Evolutionary conservation across 1,140 invertebrate species (phyloP).

Genomic region (Polyergus mexicanus): DNA sequence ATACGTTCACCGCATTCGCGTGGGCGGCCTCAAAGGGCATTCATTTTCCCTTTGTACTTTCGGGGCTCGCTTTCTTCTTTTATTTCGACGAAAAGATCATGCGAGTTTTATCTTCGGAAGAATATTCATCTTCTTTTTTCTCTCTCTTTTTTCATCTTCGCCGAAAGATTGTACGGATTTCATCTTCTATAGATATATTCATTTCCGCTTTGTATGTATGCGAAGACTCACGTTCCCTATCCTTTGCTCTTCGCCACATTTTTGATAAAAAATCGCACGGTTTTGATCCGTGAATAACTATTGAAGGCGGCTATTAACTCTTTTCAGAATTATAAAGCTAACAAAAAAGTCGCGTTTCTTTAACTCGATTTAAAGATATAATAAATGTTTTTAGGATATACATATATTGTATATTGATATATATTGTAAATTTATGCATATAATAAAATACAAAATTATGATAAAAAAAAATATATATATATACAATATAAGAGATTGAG

Average conservation of each 20-base stretch:
- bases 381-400: neutral
- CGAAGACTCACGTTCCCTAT: neutral
- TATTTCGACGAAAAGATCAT: slow-evolving; percentile 43
- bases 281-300: slow-evolving; percentile 32
- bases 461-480: no score
- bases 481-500: neutral
- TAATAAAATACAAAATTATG: no score
- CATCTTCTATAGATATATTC: slow-evolving; percentile 41
- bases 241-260: neutral
- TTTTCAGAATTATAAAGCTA: neutral
- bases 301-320: neutral
- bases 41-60: slow-evolving; percentile 46
- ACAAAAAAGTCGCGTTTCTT: neutral
- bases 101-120: slow-evolving; percentile 35
- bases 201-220: slow-evolving; percentile 36
- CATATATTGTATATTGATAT: neutral
- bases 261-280: slow-evolving; percentile 40
- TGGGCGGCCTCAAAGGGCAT: slow-evolving; percentile 11
- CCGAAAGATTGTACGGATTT: slow-evolving; percentile 40
- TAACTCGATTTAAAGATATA: neutral
- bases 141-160: neutral
- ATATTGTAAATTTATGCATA: no score
- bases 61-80: slow-evolving; percentile 18
- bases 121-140: slow-evolving; percentile 49
- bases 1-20: slow-evolving; percentile 19